Evolutionary conservation across 2,113 vertebrate species (phyloP).

Genomic region (Muntiacus reevesi): DNA sequence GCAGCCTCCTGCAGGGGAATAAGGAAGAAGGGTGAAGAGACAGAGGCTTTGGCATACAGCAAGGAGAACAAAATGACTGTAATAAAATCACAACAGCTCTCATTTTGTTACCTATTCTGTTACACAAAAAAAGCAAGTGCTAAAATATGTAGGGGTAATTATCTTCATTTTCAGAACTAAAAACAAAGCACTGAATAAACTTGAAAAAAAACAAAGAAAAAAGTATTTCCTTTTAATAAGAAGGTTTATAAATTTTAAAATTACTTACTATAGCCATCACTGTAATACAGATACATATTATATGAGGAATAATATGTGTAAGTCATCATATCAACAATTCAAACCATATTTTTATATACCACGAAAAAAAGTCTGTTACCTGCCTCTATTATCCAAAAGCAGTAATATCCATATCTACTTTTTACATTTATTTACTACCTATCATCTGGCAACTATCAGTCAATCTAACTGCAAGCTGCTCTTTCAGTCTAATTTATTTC

Average conservation of each 20-base stretch:
- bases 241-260: slow-evolving; percentile 1
- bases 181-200: not conserved
- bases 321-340: not conserved
- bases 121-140: not conserved
- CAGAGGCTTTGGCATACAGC: not conserved
- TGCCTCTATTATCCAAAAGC: not conserved
- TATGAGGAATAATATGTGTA: not conserved
- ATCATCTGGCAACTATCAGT: not conserved
- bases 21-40: slow-evolving; percentile 4
- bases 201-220: not conserved
- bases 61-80: not conserved
- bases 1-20: not conserved
- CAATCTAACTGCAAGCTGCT: not conserved
- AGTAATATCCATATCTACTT: not conserved
- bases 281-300: not conserved
- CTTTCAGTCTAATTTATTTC: slow-evolving; percentile 8
- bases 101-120: not conserved
- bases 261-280: not conserved
- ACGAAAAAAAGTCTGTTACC: not conserved
- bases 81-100: not conserved
- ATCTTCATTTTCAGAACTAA: not conserved
- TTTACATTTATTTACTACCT: not conserved
- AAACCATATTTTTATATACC: not conserved
- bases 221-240: not conserved
- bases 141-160: not conserved